Conservation (phyloP, 2,888 invertebrate genomes). For the Eustalomyia histrio region DNA sequence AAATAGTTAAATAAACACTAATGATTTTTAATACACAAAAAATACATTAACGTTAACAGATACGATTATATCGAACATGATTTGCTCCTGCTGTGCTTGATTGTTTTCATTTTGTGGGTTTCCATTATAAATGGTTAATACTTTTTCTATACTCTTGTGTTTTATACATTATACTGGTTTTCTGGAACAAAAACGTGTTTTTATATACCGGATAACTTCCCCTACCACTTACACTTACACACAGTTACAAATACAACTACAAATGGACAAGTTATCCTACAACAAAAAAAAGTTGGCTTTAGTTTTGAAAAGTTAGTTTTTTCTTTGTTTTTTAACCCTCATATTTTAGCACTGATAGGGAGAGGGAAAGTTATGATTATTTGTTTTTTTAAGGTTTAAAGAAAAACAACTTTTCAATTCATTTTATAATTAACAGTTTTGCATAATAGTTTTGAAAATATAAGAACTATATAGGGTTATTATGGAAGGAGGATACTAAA, state of each 20-base stretch:
- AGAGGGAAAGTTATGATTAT: constrained; percentile 44
- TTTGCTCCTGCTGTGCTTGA: constrained; percentile 12
- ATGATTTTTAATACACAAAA: constrained; percentile 20
- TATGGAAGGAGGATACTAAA: not conserved
- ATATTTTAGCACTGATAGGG: not conserved
- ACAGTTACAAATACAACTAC: constrained; percentile 24
- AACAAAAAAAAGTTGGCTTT: constrained; percentile 11
- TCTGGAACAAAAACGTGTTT: constrained; percentile 36
- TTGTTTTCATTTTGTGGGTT: constrained; percentile 8
- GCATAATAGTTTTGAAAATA: constrained; percentile 36
- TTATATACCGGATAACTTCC: constrained; percentile 66
- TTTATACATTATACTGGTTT: constrained; percentile 5
- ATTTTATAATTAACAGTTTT: constrained; percentile 40
- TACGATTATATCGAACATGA: constrained; percentile 8
- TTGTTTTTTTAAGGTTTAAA: constrained; percentile 46
- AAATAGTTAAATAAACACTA: constrained; percentile 27
- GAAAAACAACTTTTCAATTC: constrained; percentile 56
- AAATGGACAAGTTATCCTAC: constrained; percentile 66
- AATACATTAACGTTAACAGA: constrained; percentile 43
- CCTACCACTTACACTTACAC: constrained; percentile 63
- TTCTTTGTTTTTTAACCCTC: constrained; percentile 1
- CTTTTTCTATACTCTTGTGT: constrained; percentile 19
- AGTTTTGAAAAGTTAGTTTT: constrained; percentile 19
- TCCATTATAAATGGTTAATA: constrained; percentile 9
- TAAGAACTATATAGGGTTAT: not conserved